Evolutionary conservation across 2,888 invertebrate species (phyloP).

Genomic region (Ptychoptera contaminata): DNA sequence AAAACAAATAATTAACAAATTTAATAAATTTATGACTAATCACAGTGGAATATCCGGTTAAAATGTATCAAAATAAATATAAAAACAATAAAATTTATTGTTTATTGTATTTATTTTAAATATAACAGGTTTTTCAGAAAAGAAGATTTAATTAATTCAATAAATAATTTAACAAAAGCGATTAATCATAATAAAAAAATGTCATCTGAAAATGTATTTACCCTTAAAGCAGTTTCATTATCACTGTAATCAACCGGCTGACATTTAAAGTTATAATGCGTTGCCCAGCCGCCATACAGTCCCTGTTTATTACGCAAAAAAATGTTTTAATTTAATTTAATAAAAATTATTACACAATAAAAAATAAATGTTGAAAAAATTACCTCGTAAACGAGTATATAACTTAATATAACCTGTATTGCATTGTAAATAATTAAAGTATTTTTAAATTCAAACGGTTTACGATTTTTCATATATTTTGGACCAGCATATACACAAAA

Average conservation of each 20-base stretch:
- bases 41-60: too few species aligned
- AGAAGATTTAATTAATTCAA: too few species aligned
- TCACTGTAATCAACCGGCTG: conserved; percentile 52
- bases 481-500: conserved; percentile 70
- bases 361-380: too few species aligned
- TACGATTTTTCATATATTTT: conserved; percentile 70
- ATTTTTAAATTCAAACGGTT: conserved; percentile 67
- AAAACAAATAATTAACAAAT: too few species aligned
- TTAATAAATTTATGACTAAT: too few species aligned
- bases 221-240: conserved; percentile 41
- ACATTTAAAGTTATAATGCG: conserved; percentile 49
- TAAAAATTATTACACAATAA: not conserved
- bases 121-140: too few species aligned
- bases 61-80: too few species aligned
- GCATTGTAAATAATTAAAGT: conserved; percentile 75
- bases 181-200: too few species aligned
- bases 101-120: too few species aligned
- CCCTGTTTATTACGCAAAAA: conserved; percentile 29
- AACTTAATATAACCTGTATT: conserved; percentile 69
- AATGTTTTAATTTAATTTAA: not conserved
- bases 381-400: conserved; percentile 61
- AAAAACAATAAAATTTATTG: too few species aligned
- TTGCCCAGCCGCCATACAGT: conserved; percentile 39
- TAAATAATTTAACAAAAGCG: too few species aligned
- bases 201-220: too few species aligned